These are phyloP conservation scores for Agraylea sexmaculata DNA, from an alignment of 1,140 invertebrate genomes.

Conservation along the genomic window DNA sequence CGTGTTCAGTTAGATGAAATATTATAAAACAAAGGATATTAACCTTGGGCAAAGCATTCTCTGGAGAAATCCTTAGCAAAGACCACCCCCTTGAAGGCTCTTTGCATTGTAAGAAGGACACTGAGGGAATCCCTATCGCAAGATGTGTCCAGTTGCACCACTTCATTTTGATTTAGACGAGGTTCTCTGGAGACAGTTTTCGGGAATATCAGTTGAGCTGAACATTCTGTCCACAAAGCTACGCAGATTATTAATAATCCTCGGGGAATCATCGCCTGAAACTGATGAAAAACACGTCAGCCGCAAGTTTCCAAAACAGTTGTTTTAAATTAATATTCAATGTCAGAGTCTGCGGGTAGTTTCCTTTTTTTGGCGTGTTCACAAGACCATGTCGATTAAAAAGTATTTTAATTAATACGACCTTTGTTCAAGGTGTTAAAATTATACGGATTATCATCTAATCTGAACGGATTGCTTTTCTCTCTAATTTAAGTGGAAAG, in stretches of 20 bases:
- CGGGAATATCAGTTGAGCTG: conserved; percentile 19
- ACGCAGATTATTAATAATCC: conserved; percentile 9
- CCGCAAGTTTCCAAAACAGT: no score
- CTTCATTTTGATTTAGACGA: conserved; percentile 26
- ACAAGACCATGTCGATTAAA: no score
- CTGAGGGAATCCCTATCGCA: conserved; percentile 45
- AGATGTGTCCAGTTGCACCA: conserved; percentile 35
- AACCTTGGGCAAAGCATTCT: conserved; percentile 48
- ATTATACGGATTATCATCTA: no score
- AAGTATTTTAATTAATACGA: no score
- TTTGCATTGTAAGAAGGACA: conserved; percentile 42
- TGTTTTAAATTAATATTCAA: no score
- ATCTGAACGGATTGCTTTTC: no score
- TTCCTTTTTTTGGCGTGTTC: no score
- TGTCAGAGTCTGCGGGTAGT: no score
- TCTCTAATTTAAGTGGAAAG: no score
- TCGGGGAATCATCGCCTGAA: conserved; percentile 19
- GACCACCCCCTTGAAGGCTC: conserved; percentile 53
- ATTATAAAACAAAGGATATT: conserved; percentile 13
- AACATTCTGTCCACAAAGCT: no score
- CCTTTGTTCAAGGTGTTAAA: no score
- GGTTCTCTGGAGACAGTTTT: conserved; percentile 18
- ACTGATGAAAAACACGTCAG: no score
- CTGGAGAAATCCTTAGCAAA: conserved; percentile 59
- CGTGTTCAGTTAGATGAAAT: conserved; percentile 2